These are phyloP conservation scores for Caenorhabditis zanzibari DNA, from an alignment of 2,888 invertebrate genomes.

Conservation along the genomic window DNA sequence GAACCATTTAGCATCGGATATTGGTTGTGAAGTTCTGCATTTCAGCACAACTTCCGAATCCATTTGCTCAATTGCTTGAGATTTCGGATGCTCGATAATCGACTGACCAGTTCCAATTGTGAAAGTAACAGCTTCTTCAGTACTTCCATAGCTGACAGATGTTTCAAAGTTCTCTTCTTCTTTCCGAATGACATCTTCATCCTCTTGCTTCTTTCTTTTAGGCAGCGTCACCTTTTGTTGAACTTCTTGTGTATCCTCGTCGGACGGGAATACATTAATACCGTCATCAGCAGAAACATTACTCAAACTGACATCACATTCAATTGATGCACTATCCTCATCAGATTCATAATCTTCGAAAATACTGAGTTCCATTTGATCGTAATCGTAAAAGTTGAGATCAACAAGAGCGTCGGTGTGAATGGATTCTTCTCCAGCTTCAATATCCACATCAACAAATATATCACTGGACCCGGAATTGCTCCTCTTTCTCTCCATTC, in stretches of 20 bases:
- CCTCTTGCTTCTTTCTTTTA: slow-evolving; percentile 35
- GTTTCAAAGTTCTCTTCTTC: slow-evolving; percentile 36
- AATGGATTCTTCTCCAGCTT: slow-evolving; percentile 75
- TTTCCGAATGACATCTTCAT: slow-evolving; percentile 27
- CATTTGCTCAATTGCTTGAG: slow-evolving; percentile 62
- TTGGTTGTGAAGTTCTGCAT: slow-evolving; percentile 60
- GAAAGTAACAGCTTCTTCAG: slow-evolving; percentile 37
- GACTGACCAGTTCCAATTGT: slow-evolving; percentile 59
- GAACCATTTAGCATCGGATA: slow-evolving; percentile 70
- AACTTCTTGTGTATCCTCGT: slow-evolving; percentile 63
- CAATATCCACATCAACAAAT: slow-evolving; percentile 74
- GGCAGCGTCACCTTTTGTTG: slow-evolving; percentile 61
- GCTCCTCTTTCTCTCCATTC: slow-evolving; percentile 61
- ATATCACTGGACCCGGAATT: slow-evolving; percentile 71
- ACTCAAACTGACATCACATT: slow-evolving; percentile 73
- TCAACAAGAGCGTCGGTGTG: slow-evolving; percentile 76
- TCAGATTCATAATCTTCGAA: slow-evolving; percentile 69
- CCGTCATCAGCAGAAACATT: slow-evolving; percentile 70
- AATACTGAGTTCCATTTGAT: slow-evolving; percentile 72
- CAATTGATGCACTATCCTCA: slow-evolving; percentile 62
- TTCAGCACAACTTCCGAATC: slow-evolving; percentile 57
- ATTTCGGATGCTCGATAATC: slow-evolving; percentile 69
- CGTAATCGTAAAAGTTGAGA: slow-evolving; percentile 74
- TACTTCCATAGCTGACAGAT: slow-evolving; percentile 20
- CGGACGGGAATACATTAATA: slow-evolving; percentile 66